These are phyloP conservation scores for Acanthococcus lagerstroemiae DNA, from an alignment of 2,888 invertebrate genomes.

Conservation along the genomic window DNA sequence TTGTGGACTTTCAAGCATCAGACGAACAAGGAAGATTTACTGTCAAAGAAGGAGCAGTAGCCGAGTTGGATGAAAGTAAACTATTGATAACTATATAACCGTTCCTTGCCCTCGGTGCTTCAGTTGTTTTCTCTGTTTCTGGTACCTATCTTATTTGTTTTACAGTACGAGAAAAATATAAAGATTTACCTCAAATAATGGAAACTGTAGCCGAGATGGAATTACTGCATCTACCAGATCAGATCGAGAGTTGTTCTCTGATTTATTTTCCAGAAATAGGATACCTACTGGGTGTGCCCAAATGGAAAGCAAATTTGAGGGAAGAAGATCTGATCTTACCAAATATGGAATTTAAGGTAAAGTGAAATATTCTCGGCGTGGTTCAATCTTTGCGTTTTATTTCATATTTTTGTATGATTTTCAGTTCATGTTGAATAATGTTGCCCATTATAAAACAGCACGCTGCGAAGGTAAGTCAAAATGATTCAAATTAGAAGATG, in stretches of 20 bases:
- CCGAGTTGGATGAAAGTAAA: conserved; percentile 64
- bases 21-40: conserved; percentile 56
- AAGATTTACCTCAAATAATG: conserved; percentile 60
- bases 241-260: conserved; percentile 56
- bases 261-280: conserved; percentile 66
- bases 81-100: no score
- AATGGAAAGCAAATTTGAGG: conserved; percentile 50
- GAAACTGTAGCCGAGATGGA: conserved; percentile 62
- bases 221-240: conserved; percentile 54
- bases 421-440: conserved; percentile 55
- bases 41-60: conserved; percentile 64
- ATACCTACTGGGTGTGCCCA: conserved; percentile 64
- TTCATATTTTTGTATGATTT: conserved; percentile 18
- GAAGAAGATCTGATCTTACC: conserved; percentile 51
- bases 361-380: background rate
- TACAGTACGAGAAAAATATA: conserved; percentile 37
- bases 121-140: no score
- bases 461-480: conserved; percentile 49
- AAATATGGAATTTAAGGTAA: conserved; percentile 62
- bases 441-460: conserved; percentile 61
- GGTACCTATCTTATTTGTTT: conserved; percentile 21
- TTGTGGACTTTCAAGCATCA: conserved; percentile 59
- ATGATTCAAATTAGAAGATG: no score
- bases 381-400: background rate
- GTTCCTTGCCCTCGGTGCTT: no score